Conservation (phyloP, 2,888 invertebrate species). For the Ceriagrion tenellum region DNA sequence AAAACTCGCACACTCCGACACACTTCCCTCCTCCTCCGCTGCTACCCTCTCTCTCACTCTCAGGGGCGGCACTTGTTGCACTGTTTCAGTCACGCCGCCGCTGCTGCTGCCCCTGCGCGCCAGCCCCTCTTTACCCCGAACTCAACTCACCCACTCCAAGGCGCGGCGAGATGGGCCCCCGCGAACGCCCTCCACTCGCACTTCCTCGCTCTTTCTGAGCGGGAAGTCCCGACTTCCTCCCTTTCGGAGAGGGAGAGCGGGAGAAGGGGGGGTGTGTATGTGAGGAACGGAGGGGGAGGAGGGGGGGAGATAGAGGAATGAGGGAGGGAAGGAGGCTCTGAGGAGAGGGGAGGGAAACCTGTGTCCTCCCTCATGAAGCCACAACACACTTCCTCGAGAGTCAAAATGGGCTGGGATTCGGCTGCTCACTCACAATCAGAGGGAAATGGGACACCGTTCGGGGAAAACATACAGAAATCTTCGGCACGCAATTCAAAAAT, state of each 20-base stretch:
- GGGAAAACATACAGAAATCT: too few species aligned
- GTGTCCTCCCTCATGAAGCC: not conserved
- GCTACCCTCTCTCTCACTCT: not conserved
- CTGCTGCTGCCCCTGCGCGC: not conserved
- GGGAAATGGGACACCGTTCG: too few species aligned
- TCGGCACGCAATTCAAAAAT: too few species aligned
- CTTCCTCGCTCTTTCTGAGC: conserved; percentile 1
- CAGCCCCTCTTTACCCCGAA: not conserved
- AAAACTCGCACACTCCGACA: not conserved
- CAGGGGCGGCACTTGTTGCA: conserved; percentile 18
- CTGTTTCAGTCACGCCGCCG: conserved; percentile 23
- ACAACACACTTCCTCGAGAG: not conserved
- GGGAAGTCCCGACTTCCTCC: conserved; percentile 15
- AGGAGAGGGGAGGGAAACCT: not conserved
- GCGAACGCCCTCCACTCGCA: not conserved
- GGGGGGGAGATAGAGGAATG: not conserved
- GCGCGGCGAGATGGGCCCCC: not conserved
- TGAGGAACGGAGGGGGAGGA: not conserved
- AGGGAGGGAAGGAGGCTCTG: too few species aligned
- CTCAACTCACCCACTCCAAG: not conserved
- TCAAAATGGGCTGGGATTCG: not conserved
- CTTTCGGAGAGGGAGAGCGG: not conserved
- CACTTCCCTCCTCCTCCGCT: not conserved
- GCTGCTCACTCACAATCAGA: too few species aligned
- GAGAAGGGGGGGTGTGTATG: not conserved